These are phyloP conservation scores for Sussaba pulchella DNA, from an alignment of 2,888 invertebrate species.

Conservation along the genomic window DNA sequence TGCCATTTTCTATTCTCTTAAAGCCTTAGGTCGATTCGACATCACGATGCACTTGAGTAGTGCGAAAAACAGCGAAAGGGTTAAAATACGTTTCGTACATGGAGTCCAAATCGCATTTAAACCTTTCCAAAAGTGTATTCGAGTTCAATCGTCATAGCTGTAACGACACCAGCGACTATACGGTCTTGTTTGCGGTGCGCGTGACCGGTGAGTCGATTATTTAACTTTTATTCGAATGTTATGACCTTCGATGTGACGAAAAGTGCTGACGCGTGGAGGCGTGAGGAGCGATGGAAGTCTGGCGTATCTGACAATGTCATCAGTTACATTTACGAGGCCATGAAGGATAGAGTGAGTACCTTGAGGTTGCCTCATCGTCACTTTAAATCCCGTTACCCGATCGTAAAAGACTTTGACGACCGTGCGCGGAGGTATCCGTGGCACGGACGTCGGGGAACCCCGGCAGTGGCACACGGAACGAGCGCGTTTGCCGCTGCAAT, in stretches of 20 bases:
- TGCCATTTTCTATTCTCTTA: too few relatives aligned
- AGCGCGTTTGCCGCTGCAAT: conserved; percentile 66
- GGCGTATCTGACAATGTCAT: conserved; percentile 84
- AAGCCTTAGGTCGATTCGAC: too few relatives aligned
- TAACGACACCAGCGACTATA: not conserved
- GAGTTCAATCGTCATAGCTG: too few relatives aligned
- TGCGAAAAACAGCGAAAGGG: too few relatives aligned
- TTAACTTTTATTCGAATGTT: conserved; percentile 47
- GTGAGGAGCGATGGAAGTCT: conserved; percentile 73
- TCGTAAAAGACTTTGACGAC: conserved; percentile 85
- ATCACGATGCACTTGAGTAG: too few relatives aligned
- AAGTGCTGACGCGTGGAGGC: conserved; percentile 56
- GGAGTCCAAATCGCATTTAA: too few relatives aligned
- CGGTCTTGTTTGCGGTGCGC: not conserved
- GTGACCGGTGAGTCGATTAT: conserved; percentile 20
- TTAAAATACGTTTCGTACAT: too few relatives aligned
- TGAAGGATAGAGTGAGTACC: conserved; percentile 84
- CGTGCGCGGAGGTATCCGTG: conserved; percentile 73
- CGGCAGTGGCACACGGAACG: conserved; percentile 45
- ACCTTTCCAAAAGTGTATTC: not conserved
- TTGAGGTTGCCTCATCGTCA: conserved; percentile 85
- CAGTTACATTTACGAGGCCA: conserved; percentile 84
- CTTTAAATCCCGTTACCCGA: conserved; percentile 84
- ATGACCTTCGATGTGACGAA: conserved; percentile 64
- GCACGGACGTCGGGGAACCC: conserved; percentile 48